Evolutionary conservation across 2,113 vertebrate genomes (phyloP).

Genomic region (human (Homo sapiens)): DNA sequence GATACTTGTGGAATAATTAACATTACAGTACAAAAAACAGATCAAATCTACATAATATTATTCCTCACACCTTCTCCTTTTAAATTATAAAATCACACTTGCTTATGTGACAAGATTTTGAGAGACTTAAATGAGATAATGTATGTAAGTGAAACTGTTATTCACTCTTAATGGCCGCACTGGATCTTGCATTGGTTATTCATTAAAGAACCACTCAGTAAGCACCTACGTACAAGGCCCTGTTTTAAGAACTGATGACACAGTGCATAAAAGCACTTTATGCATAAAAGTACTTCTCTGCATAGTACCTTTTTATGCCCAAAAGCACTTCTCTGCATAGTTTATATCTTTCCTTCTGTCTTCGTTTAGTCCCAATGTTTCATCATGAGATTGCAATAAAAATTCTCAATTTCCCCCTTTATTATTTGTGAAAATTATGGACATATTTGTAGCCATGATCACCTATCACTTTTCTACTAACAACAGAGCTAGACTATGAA

Average conservation of each 20-base stretch:
- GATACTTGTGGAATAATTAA: neutral
- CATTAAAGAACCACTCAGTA: neutral
- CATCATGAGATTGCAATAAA: neutral
- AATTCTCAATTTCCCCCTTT: neutral
- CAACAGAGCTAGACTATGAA: neutral
- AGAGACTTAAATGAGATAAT: neutral
- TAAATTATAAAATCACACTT: neutral
- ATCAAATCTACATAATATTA: neutral
- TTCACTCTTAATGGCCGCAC: neutral
- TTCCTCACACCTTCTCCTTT: neutral
- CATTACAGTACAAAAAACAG: neutral
- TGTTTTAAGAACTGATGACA: neutral
- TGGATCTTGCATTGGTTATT: neutral
- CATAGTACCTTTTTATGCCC: neutral
- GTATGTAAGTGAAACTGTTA: too few relatives aligned
- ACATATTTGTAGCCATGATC: neutral
- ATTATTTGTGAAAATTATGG: neutral
- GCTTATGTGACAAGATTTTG: neutral
- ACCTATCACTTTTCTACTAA: neutral
- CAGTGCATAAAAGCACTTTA: neutral
- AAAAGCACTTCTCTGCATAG: neutral
- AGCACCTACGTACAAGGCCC: accelerated
- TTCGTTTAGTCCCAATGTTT: neutral
- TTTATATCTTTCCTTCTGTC: neutral
- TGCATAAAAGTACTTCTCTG: neutral